phyloP scores from a whole-genome alignment of 1,140 invertebrate species.

The Vanessa tameamea region DNA sequence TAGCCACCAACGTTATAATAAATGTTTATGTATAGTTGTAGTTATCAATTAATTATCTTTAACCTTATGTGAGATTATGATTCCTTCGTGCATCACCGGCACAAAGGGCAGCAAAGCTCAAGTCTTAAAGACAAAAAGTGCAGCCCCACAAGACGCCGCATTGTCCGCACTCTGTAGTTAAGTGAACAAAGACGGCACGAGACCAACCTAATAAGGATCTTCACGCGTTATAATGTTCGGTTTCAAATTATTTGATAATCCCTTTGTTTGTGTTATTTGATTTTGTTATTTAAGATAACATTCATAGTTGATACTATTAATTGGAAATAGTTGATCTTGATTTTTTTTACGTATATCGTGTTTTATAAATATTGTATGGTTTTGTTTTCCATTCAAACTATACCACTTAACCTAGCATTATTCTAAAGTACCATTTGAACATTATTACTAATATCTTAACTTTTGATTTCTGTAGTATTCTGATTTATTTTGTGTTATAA shows the following conservation, averaged over 20 bases:
- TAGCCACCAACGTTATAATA: too few species aligned
- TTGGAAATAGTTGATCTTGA: background rate
- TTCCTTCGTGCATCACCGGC: slow-evolving; percentile 26
- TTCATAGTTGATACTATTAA: background rate
- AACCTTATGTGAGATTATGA: background rate
- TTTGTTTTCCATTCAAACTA: too few species aligned
- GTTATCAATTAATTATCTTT: too few species aligned
- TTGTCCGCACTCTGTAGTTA: slow-evolving; percentile 48
- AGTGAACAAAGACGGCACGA: slow-evolving; percentile 37
- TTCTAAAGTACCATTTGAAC: background rate
- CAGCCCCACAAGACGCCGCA: slow-evolving; percentile 59
- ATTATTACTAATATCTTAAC: background rate
- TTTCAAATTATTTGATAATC: slow-evolving; percentile 15
- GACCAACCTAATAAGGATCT: slow-evolving; percentile 29
- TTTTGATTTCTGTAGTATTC: background rate
- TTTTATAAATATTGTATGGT: too few species aligned
- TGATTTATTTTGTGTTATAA: background rate
- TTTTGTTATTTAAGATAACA: background rate
- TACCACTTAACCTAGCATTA: too few species aligned
- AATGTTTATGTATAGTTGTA: too few species aligned
- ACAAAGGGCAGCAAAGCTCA: slow-evolving; percentile 18
- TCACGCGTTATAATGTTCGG: slow-evolving; percentile 25
- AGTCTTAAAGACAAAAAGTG: slow-evolving; percentile 51
- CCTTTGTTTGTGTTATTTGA: slow-evolving; percentile 9
- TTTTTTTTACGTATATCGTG: too few species aligned